Percentiles rank a stretch among this genome's conserved stretches.
These are phyloP conservation scores for Sisor rabdophorus DNA, from an alignment of 2,113 vertebrate genomes.

Conservation along the genomic window DNA sequence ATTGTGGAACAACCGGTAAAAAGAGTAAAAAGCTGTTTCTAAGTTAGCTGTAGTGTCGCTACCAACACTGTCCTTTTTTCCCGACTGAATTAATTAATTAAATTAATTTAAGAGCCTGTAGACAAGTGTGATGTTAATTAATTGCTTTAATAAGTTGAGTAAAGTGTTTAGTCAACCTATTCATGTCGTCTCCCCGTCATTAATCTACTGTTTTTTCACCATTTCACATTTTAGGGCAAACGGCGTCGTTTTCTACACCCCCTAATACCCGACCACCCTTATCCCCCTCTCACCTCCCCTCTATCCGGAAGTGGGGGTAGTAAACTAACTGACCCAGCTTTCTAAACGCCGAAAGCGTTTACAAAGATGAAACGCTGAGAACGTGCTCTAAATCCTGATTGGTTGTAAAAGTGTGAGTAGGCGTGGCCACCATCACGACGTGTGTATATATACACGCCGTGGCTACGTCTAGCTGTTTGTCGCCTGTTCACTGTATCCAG, in stretches of 20 bases:
- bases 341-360: neutral
- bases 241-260: neutral
- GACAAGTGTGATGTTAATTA: neutral
- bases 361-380: neutral
- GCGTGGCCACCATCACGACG: constrained; percentile 31
- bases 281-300: too few relatives aligned
- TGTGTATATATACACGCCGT: neutral
- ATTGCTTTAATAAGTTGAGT: neutral
- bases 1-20: too few relatives aligned
- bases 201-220: neutral
- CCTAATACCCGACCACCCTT: neutral
- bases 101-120: neutral
- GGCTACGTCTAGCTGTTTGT: fast-evolving
- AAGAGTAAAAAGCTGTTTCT: neutral
- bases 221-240: constrained; percentile 3
- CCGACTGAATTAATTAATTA: neutral
- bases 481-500: neutral
- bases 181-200: neutral
- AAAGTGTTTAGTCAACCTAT: neutral
- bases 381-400: constrained; percentile 61
- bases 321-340: neutral
- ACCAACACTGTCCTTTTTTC: too few relatives aligned
- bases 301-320: neutral
- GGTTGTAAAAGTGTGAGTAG: constrained; percentile 57
- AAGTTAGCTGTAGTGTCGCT: neutral